Base-by-base conservation (phyloP, 2,797 vertebrate genomes). In the Apodemus agrarius region DNA sequence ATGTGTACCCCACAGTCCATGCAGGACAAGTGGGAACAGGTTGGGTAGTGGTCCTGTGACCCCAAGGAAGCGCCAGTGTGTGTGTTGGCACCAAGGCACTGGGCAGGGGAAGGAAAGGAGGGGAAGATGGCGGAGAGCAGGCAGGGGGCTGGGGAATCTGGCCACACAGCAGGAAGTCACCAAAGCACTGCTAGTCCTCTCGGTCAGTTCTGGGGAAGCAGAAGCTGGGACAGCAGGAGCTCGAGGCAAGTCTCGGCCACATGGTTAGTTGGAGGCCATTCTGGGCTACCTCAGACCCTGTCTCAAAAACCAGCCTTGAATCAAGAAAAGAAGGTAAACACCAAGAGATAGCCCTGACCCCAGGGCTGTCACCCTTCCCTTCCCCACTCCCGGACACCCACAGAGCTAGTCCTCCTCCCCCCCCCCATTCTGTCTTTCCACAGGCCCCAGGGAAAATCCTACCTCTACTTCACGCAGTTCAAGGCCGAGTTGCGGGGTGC, bases 381-480 rank as follows among this genome's bases (percentile, higher is more conserved):
- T 43, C n/a, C 52, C 34, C 21, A 40, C 49, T 17, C 1, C 67
- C 52, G 4, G 34, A 26, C 6, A 31, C 22, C 69, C 49, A 57
- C 4, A 57, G 29, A 82, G 8, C 49, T 37, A 54, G 26, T 16
- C 1, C 24, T 19, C 65, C 11, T 9, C 2, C 21, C 26, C 65
- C 52, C 1, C 52, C 67, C 74, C 5, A 78, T 57, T n/a, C 69
- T 2, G 26, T 90, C 97, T 94, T 95, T 34, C 31, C 81, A 6
- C 98, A 99, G 99, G 98, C 99, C 99, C 24, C 99, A 99, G 88
- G 99, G 99, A 95, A 99, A 99, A 97, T 99, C 99, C 46, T 99
- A 99, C 98, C 99, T 99, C 98, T 99, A 99, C 98, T 99, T 99
- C 97, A 99, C 99, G 29, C 99, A 99, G 98, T 99, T 99, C 99